A percentile compares a stretch with the other conserved stretches of the same genome.
phyloP scores from a whole-genome alignment of 2,797 vertebrate species.

The Poecilia picta region DNA sequence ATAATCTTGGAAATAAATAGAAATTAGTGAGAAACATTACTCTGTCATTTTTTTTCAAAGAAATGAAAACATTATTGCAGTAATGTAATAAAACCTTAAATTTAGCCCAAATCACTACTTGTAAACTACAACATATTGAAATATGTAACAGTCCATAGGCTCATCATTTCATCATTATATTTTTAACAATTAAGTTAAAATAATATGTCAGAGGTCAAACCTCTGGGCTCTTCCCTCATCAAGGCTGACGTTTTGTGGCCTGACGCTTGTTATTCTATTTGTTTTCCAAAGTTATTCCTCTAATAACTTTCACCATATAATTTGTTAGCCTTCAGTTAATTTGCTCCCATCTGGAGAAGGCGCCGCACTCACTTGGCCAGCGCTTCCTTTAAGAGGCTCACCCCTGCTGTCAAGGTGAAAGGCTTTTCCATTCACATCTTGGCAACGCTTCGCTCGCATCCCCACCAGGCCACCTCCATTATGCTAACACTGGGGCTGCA shows the following conservation, averaged over 20 bases:
- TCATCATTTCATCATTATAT: constrained; percentile 33
- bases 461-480: constrained; percentile 62
- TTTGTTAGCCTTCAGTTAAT: constrained; percentile 6
- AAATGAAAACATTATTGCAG: background rate
- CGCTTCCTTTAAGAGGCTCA: constrained; percentile 50
- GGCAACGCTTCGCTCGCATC: constrained; percentile 61
- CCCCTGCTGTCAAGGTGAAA: constrained; percentile 66
- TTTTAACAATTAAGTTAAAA: constrained; percentile 39
- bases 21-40: background rate
- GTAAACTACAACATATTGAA: constrained; percentile 5
- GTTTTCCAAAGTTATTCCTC: constrained; percentile 4
- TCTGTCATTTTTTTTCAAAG: background rate
- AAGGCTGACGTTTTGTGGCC: constrained; percentile 1
- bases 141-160: constrained; percentile 17
- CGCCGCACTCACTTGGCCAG: constrained; percentile 19
- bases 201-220: constrained; percentile 39
- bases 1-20: background rate
- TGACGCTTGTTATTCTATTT: background rate
- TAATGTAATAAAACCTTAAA: background rate
- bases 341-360: constrained; percentile 29
- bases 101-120: constrained; percentile 1
- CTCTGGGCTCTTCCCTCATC: constrained; percentile 34
- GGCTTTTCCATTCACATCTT: constrained; percentile 65
- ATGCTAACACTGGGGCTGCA: constrained; percentile 54
- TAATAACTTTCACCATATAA: constrained; percentile 9